Evolutionary conservation across 2,888 invertebrate genomes (phyloP).

Genomic region (Serrognathus titanus): DNA sequence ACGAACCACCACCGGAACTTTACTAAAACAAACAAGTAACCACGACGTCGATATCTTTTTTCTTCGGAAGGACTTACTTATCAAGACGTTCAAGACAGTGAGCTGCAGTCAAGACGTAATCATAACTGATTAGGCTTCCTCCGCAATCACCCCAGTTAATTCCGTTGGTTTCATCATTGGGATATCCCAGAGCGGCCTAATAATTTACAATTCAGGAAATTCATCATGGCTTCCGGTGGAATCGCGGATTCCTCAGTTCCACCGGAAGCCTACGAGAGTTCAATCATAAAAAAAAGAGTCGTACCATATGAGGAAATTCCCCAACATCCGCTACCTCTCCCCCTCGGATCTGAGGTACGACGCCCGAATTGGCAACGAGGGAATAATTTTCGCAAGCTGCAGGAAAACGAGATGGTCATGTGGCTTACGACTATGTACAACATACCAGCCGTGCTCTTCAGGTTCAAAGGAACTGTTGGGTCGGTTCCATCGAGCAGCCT

Average conservation of each 20-base stretch:
- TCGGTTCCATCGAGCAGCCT: background rate
- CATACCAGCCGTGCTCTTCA: background rate
- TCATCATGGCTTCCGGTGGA: too few species aligned
- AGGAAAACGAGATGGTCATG: too few species aligned
- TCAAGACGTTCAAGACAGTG: conserved; percentile 48
- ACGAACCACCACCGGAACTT: conserved; percentile 25
- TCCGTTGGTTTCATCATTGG: conserved; percentile 20
- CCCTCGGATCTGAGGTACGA: background rate
- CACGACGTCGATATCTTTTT: too few species aligned
- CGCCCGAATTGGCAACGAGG: background rate
- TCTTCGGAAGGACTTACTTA: background rate
- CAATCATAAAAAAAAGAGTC: too few species aligned
- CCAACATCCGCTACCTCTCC: background rate
- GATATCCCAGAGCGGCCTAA: conserved; percentile 46
- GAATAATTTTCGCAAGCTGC: conserved; percentile 3
- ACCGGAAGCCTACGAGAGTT: too few species aligned
- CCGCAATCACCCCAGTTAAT: conserved; percentile 46
- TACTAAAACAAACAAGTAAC: background rate
- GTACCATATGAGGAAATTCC: conserved; percentile 6
- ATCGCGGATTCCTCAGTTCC: too few species aligned
- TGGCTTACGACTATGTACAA: too few species aligned
- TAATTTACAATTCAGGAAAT: background rate
- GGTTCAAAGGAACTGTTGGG: background rate
- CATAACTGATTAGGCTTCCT: conserved; percentile 52
- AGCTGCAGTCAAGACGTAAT: conserved; percentile 56